These are phyloP conservation scores for Astyanax mexicanus DNA, from an alignment of 2,797 vertebrate genomes.

Conservation along the genomic window DNA sequence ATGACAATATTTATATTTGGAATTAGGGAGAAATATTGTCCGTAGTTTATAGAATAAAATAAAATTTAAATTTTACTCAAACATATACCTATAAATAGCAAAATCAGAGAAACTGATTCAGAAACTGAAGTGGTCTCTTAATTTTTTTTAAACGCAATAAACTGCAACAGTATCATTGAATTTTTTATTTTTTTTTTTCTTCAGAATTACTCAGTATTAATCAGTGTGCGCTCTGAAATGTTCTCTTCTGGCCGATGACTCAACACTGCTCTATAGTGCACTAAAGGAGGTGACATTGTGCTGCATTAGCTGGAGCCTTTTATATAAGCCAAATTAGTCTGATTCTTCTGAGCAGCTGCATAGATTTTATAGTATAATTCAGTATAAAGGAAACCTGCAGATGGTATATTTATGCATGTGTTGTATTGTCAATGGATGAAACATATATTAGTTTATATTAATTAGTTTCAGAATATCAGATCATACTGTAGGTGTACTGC, in stretches of 20 bases:
- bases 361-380: background rate
- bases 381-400: background rate
- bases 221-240: background rate
- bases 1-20: too few species aligned
- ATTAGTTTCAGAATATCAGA: too few species aligned
- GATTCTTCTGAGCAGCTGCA: background rate
- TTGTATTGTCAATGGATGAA: background rate
- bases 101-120: too few species aligned
- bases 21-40: too few species aligned
- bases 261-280: background rate
- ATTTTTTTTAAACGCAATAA: background rate
- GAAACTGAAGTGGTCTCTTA: too few species aligned
- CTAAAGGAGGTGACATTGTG: slow-evolving; percentile 17
- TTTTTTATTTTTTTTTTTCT: slow-evolving; percentile 1
- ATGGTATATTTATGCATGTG: background rate
- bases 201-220: background rate
- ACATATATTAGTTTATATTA: background rate
- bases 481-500: too few species aligned
- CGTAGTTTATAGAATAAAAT: too few species aligned
- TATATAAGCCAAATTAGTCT: background rate
- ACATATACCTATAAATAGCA: too few species aligned
- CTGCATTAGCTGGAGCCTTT: slow-evolving; percentile 5
- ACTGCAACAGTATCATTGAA: slow-evolving; percentile 24
- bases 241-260: background rate
- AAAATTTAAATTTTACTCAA: too few species aligned